A percentile compares a stretch with the other conserved stretches of the same genome.
These are phyloP conservation scores for Leptinotarsa tumamoca DNA, from an alignment of 2,888 invertebrate genomes.

Conservation along the genomic window DNA sequence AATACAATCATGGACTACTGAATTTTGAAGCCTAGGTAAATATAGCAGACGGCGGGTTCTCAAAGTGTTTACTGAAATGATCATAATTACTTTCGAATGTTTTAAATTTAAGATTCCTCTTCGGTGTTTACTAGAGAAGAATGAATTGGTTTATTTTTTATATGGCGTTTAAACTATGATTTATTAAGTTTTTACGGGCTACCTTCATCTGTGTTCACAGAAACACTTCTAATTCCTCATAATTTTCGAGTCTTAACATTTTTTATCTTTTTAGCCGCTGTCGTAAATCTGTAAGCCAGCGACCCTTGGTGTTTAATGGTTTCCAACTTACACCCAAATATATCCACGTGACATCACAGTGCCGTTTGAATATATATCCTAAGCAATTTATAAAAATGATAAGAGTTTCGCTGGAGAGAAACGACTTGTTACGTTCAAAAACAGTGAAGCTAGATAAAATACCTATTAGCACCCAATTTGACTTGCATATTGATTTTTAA, in stretches of 20 bases:
- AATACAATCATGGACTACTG: slow-evolving; percentile 37
- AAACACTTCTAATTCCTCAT: slow-evolving; percentile 18
- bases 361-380: slow-evolving; percentile 6
- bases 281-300: slow-evolving; percentile 5
- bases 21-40: slow-evolving; percentile 35
- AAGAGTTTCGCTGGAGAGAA: background rate
- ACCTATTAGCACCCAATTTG: no score
- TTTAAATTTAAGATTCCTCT: slow-evolving; percentile 17
- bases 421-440: background rate
- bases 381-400: slow-evolving; percentile 6
- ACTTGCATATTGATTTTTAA: no score
- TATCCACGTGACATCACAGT: slow-evolving; percentile 8
- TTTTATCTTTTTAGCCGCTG: slow-evolving; percentile 16
- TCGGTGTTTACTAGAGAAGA: slow-evolving; percentile 1
- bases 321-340: slow-evolving; percentile 18
- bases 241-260: background rate
- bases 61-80: slow-evolving; percentile 31
- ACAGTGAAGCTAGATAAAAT: no score
- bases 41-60: slow-evolving; percentile 18
- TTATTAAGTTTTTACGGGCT: slow-evolving; percentile 11
- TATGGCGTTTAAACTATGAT: slow-evolving; percentile 1
- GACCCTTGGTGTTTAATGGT: slow-evolving; percentile 19
- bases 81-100: slow-evolving; percentile 27
- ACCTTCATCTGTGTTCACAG: slow-evolving; percentile 10
- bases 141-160: slow-evolving; percentile 10